These are phyloP conservation scores for Holacanthella duospinosa DNA, from an alignment of 2,888 invertebrate species.

Conservation along the genomic window DNA sequence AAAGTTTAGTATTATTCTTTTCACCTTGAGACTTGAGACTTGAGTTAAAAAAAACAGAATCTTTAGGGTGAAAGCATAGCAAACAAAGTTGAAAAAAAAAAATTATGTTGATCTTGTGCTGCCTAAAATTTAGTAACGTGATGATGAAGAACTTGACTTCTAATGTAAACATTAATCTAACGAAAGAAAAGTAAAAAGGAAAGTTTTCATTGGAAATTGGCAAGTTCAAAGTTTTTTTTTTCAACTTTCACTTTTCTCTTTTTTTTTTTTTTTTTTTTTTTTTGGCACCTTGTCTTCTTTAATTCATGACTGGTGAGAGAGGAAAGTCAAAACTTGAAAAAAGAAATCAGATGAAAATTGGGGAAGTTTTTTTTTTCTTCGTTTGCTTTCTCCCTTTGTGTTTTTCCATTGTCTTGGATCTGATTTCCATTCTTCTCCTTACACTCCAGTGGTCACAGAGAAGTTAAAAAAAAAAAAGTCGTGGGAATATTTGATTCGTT, in stretches of 20 bases:
- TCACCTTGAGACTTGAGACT: too few relatives aligned
- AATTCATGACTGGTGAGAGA: background rate
- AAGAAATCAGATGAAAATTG: background rate
- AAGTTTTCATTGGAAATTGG: background rate
- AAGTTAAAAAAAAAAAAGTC: background rate
- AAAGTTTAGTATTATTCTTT: too few relatives aligned
- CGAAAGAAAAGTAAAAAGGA: background rate
- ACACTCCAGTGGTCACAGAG: background rate
- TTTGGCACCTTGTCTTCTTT: slow-evolving; percentile 4
- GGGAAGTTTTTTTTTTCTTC: background rate
- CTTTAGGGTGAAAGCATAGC: too few relatives aligned
- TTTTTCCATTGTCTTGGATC: background rate
- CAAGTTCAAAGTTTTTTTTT: slow-evolving; percentile 2
- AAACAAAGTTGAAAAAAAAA: background rate
- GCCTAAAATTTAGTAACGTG: too few relatives aligned
- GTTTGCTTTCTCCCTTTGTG: background rate
- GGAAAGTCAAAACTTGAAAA: background rate
- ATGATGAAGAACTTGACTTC: too few relatives aligned
- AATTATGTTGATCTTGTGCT: background rate
- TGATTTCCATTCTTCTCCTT: slow-evolving; percentile 5
- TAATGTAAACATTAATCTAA: background rate
- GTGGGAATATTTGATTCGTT: background rate
- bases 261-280: slow-evolving; percentile 7
- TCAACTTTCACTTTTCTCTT: background rate
- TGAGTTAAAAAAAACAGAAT: background rate